Conservation (phyloP, 1,140 invertebrate species). For the Cyphomyrmex costatus region DNA sequence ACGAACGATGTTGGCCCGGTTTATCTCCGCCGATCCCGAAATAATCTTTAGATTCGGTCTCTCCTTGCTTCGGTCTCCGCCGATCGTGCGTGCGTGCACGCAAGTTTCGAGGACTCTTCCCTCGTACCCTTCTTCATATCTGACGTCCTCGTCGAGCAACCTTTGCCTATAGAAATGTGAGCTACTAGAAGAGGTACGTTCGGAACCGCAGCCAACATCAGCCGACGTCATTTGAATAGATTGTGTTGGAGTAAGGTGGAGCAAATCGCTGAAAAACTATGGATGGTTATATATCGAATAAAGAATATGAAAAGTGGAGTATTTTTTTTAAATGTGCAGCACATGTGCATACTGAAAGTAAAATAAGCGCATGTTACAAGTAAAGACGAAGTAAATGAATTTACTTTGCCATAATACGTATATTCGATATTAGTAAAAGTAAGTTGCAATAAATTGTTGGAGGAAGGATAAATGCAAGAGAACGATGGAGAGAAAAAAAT, state of each 20-base stretch:
- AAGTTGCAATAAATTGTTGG: not conserved
- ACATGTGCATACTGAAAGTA: not conserved
- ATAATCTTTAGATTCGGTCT: constrained; percentile 82
- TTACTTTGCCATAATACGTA: not conserved
- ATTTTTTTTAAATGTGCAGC: not conserved
- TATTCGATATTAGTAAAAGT: not conserved
- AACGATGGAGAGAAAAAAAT: not conserved
- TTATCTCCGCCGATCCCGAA: constrained; percentile 81
- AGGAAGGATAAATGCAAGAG: not conserved
- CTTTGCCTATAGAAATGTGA: constrained; percentile 45
- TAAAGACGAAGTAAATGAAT: not conserved
- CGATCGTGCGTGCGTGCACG: constrained; percentile 27
- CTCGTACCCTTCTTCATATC: constrained; percentile 39
- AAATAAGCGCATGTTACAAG: not conserved
- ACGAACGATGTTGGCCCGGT: constrained; percentile 81
- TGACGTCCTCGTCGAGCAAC: constrained; percentile 36
- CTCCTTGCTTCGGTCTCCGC: constrained; percentile 67
- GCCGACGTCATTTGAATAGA: constrained; percentile 22
- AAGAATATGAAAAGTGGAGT: not conserved
- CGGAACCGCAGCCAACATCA: constrained; percentile 32
- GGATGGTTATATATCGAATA: not conserved
- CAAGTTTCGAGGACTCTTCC: constrained; percentile 36
- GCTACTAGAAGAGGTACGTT: not conserved
- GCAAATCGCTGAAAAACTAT: constrained; percentile 5
- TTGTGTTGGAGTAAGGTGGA: constrained; percentile 11